A percentile compares a stretch with the other conserved stretches of the same genome.
These are phyloP conservation scores for Rhinella marina DNA, from an alignment of 2,797 vertebrate genomes.

Conservation along the genomic window DNA sequence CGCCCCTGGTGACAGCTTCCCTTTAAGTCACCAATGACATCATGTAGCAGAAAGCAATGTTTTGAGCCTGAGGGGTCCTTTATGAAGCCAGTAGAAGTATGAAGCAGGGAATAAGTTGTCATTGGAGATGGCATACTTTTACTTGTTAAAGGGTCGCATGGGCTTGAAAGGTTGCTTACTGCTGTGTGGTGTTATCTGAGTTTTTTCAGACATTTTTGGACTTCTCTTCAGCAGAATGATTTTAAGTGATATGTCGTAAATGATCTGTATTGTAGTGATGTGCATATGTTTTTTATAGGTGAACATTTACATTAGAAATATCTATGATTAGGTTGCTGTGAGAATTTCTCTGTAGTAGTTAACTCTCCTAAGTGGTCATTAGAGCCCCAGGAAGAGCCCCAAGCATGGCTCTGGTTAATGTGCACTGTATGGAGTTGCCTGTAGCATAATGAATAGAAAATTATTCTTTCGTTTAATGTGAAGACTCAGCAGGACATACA, in stretches of 20 bases:
- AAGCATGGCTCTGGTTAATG: conserved; percentile 34
- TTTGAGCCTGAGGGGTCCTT: too few species aligned
- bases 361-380: conserved; percentile 44
- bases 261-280: too few species aligned
- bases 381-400: conserved; percentile 47
- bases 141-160: too few species aligned
- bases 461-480: conserved; percentile 36
- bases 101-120: too few species aligned
- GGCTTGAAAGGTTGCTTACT: too few species aligned
- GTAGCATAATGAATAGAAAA: conserved; percentile 48
- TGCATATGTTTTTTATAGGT: not conserved
- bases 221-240: not conserved
- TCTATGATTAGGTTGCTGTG: conserved; percentile 31
- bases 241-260: not conserved
- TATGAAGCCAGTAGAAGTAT: too few species aligned
- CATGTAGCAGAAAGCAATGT: too few species aligned
- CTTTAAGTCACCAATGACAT: too few species aligned
- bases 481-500: conserved; percentile 42
- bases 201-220: not conserved
- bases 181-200: too few species aligned
- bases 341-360: conserved; percentile 19
- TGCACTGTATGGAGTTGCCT: conserved; percentile 19
- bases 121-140: too few species aligned
- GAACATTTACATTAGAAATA: not conserved
- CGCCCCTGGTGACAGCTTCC: too few species aligned